phyloP scores from a whole-genome alignment of 2,888 invertebrate genomes.

The Mesorhabditis spiculigera region DNA sequence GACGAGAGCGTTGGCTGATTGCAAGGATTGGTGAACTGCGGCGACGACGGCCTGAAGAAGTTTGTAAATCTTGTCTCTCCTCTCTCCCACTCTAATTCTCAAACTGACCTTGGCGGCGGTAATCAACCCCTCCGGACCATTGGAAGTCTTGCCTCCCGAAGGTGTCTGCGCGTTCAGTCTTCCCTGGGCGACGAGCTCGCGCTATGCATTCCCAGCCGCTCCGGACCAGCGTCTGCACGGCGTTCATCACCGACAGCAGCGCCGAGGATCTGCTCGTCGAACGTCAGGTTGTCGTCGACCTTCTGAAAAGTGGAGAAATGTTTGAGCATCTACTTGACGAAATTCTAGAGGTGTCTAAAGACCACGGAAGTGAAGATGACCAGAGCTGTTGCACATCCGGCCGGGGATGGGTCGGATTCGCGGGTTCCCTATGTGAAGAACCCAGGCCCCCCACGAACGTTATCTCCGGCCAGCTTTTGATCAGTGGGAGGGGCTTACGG shows the following conservation, averaged over 20 bases:
- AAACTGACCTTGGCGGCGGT: constrained; percentile 65
- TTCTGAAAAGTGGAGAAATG: constrained; percentile 66
- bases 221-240: constrained; percentile 92
- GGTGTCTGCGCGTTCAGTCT: constrained; percentile 16
- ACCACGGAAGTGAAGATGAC: constrained; percentile 6
- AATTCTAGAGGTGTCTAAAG: not conserved
- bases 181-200: constrained; percentile 82
- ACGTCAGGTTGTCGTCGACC: constrained; percentile 87
- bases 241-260: constrained; percentile 93
- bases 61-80: not conserved
- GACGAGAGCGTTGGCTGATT: constrained; percentile 93
- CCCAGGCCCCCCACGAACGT: no score
- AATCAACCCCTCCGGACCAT: constrained; percentile 59
- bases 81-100: constrained; percentile 60
- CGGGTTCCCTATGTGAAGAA: constrained; percentile 79
- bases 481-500: constrained; percentile 15
- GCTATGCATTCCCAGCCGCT: constrained; percentile 92
- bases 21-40: constrained; percentile 91
- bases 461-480: constrained; percentile 71
- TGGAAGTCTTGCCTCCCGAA: constrained; percentile 32
- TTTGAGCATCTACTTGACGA: constrained; percentile 3
- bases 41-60: constrained; percentile 76
- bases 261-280: constrained; percentile 97
- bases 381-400: constrained; percentile 17
- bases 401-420: constrained; percentile 91